Percentiles rank a stretch among this genome's conserved stretches.
These are phyloP conservation scores for Maniola jurtina DNA, from an alignment of 1,140 invertebrate species.

Conservation along the genomic window DNA sequence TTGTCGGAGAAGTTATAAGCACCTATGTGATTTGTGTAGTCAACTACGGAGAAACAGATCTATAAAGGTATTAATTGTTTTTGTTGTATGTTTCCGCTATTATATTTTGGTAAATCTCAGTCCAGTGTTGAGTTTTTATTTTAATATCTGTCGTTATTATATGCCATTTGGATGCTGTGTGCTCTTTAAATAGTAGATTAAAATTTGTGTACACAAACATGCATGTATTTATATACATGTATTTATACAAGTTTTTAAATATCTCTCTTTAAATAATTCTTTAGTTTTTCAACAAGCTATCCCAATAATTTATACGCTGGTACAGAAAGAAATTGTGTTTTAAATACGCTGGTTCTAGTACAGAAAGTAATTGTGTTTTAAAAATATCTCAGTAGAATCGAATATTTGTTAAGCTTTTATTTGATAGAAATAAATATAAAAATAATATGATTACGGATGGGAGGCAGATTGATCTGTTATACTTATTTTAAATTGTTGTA, in stretches of 20 bases:
- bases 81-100: too few species aligned
- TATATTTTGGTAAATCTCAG: background rate
- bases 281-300: too few species aligned
- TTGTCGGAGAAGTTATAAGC: too few species aligned
- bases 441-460: background rate
- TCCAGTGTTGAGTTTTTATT: background rate
- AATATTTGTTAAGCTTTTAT: constrained; percentile 17
- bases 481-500: background rate
- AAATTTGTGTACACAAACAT: too few species aligned
- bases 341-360: background rate
- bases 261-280: background rate
- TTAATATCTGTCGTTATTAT: constrained; percentile 16
- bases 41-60: too few species aligned
- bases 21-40: too few species aligned
- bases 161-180: constrained; percentile 20
- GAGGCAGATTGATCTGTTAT: constrained; percentile 3
- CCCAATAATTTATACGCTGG: too few species aligned
- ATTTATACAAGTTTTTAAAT: too few species aligned
- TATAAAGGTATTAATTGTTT: too few species aligned
- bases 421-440: background rate
- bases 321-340: too few species aligned
- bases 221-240: too few species aligned
- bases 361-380: background rate
- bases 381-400: constrained; percentile 16
- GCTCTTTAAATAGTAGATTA: background rate